These are phyloP conservation scores for Epirrhoe alternata DNA, from an alignment of 2,888 invertebrate species.

Conservation along the genomic window DNA sequence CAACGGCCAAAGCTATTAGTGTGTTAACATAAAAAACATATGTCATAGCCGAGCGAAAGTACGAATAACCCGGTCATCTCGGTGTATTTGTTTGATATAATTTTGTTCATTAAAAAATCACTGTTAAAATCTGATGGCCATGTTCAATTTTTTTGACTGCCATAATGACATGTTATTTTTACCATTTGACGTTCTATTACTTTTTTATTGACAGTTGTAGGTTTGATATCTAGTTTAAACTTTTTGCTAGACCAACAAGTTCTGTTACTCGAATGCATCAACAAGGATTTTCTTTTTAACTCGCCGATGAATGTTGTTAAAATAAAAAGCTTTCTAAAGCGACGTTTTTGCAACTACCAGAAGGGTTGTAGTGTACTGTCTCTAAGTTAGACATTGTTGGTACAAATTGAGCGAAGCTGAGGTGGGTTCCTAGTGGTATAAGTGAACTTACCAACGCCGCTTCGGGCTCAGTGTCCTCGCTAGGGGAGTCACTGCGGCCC, in stretches of 20 bases:
- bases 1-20: conserved; percentile 54
- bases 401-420: too few species aligned
- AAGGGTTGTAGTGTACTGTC: too few species aligned
- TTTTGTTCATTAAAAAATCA: conserved; percentile 42
- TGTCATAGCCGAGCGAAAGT: conserved; percentile 61
- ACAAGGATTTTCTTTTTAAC: too few species aligned
- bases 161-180: conserved; percentile 33
- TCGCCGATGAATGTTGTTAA: too few species aligned
- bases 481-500: conserved; percentile 74
- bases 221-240: conserved; percentile 28
- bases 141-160: conserved; percentile 45
- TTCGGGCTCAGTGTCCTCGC: conserved; percentile 74
- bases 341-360: too few species aligned
- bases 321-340: too few species aligned
- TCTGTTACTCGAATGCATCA: conserved; percentile 2
- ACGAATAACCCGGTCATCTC: conserved; percentile 55
- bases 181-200: conserved; percentile 28
- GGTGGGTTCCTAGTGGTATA: background rate
- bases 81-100: conserved; percentile 52
- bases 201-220: conserved; percentile 41
- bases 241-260: conserved; percentile 30
- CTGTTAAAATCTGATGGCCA: conserved; percentile 49
- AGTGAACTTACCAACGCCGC: conserved; percentile 72
- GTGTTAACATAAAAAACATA: conserved; percentile 54
- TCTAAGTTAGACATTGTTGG: too few species aligned